Evolutionary conservation across 92 coral and sea anemone species (phyloP), one percentile per base, ranked within the genome.

Genomic region (Palythoa caribaeorum): DNA sequence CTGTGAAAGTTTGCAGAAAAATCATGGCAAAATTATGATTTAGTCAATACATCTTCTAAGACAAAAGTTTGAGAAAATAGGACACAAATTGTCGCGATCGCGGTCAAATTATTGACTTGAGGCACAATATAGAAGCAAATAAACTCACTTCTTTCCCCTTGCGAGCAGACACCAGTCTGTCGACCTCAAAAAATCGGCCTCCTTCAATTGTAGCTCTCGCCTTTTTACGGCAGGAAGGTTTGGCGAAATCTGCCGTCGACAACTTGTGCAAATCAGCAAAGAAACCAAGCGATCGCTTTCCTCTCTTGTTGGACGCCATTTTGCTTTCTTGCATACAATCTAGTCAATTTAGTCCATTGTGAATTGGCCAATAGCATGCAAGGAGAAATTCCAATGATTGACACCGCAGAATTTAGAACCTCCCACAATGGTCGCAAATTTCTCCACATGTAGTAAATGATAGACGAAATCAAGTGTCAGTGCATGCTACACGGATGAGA

Each of bases 381-480:
- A 57, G 63, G 13, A 69, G 73, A 35, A 69, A 69, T 69, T 69
- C 44, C 73, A 36, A 69, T 69, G 73, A 69, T 69, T 69, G 73
- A 69, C 73, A 69, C 73, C 73, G 38, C 73, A 69, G 40, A 69
- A 69, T 28, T 69, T 28, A 69, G 73, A 69, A 69, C 40, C 73
- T 69, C 73, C 39, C 40, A 69, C 39, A 69, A 69, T 69, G 9
- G 73, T 69, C 73, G 73, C 40, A 69, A 69, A 69, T 69, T 69
- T 69, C 73, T 69, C 73, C 73, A 69, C 44, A 69, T 69, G 73
- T n/a, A n/a, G n/a, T n/a, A n/a, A n/a, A n/a, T n/a, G n/a, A n/a
- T n/a, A n/a, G n/a, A n/a, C n/a, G n/a, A n/a, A n/a, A n/a, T n/a
- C n/a, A n/a, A 28, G 28, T 28, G 0, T 0, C 28, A 28, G 28